Evolutionary conservation across 1,140 invertebrate species (phyloP), one percentile per base, ranked within the genome.

Genomic region (Mercenaria mercenaria): DNA sequence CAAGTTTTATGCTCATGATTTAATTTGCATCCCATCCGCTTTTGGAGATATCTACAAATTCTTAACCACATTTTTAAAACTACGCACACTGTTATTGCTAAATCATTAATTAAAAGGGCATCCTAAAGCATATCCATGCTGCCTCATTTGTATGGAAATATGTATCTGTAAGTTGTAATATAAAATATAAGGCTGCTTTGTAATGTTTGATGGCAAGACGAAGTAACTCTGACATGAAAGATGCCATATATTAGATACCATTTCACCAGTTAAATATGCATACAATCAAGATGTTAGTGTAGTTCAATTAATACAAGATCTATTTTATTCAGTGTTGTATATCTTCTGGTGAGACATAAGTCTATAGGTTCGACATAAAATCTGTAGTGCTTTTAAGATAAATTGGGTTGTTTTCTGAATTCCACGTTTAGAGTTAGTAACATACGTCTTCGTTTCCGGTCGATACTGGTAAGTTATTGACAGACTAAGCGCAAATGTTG

Each of bases 391-490:
- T 72, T 72, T 39, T 72, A 15, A 72, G 32, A 72, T 72, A 72
- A 72, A 72, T 72, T 72, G 67, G 32, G 67, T 72, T 39, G 34
- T 26, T 10, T 39, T 72, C 32, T 72, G 67, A 37, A 8, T 18
- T 39, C 32, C 39, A 6, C 34, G 37, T 39, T 72, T 72, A 39
- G 43, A 72, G 34, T 39, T 72, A 37, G 67, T 4, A 72, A 72
- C 67, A 34, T 8, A 72, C 29, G 1, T 41, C 15, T 37, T 1
- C 34, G 67, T 41, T 72, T 39, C 29, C 34, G 8, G 67, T 72
- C 67, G 67, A 72, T 72, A 67, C 0, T 39, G 67, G 67, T 72
- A 39, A 72, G 39, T 72, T 72, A 72, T 72, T 72, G 2, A 72
- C 32, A 72, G 29, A 26, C 2, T 8, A 72, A 39, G 23, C 34